Evolutionary conservation across 2,113 vertebrate genomes (phyloP), one percentile per base, ranked within the genome.

Genomic region (Tricholaema leucomelas): DNA sequence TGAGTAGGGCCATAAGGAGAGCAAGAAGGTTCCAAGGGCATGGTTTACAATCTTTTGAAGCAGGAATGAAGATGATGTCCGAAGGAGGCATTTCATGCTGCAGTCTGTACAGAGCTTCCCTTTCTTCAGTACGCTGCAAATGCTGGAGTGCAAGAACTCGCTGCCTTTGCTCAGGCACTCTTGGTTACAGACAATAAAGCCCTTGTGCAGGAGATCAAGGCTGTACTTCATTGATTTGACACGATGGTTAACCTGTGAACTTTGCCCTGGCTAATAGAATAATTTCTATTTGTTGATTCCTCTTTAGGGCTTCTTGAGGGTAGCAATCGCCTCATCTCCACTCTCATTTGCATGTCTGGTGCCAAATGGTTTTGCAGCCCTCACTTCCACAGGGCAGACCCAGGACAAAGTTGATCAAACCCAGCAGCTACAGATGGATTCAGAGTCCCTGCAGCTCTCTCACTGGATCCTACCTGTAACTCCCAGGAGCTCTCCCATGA

Each of bases 231-330:
- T 88, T 30, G 94, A 94, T 95, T 95, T 95, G 95, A 96, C 95
- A 95, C 0, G 82, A 95, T 91, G 70, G 93, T 94, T 96, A 96
- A 96, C 94, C 95, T 94, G 88, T 78, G 95, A 95, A 94, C 94
- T 92, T 88, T 88, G 88, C 54, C 69, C 90, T 61, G 28, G 61
- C 82, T 94, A 95, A 95, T 58, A 95, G 94, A 96, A 96, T 95
- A 95, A 94, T 92, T 96, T 96, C 94, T 95, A 92, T 95, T 92
- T 95, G 95, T 88, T 95, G 93, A 94, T 88, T 88, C 73, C 80
- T 90, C 88, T 96, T 91, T 78, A 64, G 85, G 91, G 82, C 91
- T 94, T 87, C 85, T 92, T 0, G 0, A 87, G 73, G 69, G 76
- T 89, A 93, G 77, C 79, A 77, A 61, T 6, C 31, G 4, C 72